Evolutionary conservation across 1,140 invertebrate species (phyloP).

Genomic region (Bombus ignitus): DNA sequence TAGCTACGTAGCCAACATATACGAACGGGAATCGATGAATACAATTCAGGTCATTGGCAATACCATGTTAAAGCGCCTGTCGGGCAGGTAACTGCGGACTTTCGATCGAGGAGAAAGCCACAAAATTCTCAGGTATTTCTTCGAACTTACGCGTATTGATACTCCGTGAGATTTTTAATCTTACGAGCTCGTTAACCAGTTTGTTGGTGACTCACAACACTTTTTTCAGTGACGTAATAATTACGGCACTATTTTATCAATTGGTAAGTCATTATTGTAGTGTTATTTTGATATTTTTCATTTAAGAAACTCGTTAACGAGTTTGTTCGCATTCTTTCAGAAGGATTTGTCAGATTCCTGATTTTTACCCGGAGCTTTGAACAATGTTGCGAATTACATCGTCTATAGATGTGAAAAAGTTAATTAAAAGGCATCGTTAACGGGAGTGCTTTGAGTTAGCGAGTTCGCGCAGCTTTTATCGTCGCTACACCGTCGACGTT

Average conservation of each 20-base stretch:
- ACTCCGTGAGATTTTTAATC: no score
- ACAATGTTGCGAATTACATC: neutral
- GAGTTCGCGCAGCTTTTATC: neutral
- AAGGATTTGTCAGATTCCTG: no score
- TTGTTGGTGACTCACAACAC: neutral
- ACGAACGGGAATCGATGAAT: neutral
- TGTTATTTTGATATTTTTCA: neutral
- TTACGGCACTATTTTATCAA: neutral
- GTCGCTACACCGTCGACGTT: neutral
- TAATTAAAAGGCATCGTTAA: conserved; percentile 15
- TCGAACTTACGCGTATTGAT: no score
- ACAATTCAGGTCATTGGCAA: conserved; percentile 29
- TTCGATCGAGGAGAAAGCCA: conserved; percentile 10
- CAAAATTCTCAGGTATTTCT: neutral
- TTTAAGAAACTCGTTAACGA: no score
- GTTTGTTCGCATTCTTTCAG: no score
- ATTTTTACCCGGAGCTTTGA: neutral
- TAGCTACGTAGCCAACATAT: neutral
- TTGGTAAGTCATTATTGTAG: neutral
- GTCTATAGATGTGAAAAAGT: neutral
- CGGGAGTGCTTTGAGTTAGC: neutral
- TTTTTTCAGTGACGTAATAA: neutral
- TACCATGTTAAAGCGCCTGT: neutral
- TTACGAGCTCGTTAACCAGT: neutral
- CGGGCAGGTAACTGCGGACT: conserved; percentile 4